These are phyloP conservation scores for Ramphastos sulfuratus DNA, from an alignment of 2,113 vertebrate species.

Conservation along the genomic window DNA sequence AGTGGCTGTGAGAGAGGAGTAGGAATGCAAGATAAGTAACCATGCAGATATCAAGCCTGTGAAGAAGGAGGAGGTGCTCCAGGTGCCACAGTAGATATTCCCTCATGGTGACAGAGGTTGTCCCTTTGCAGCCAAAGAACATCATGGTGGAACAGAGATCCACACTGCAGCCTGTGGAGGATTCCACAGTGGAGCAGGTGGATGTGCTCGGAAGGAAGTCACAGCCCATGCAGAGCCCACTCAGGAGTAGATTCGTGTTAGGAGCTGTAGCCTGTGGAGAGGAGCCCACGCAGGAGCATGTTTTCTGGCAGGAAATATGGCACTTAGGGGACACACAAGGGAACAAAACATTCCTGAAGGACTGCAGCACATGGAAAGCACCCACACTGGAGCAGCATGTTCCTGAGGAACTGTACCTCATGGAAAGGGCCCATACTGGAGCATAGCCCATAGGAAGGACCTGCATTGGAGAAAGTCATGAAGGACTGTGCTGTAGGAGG, in stretches of 20 bases:
- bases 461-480: accelerated
- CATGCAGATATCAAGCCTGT: background rate
- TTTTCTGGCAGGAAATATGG: background rate
- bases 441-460: background rate
- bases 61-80: background rate
- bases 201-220: background rate
- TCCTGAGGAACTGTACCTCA: background rate
- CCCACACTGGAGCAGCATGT: background rate
- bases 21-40: background rate
- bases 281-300: background rate
- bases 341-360: background rate
- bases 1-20: background rate
- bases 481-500: background rate
- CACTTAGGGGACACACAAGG: background rate
- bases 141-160: background rate
- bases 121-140: background rate
- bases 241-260: background rate
- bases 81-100: background rate
- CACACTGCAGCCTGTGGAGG: background rate
- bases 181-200: background rate
- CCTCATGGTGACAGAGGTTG: background rate
- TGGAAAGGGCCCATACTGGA: background rate
- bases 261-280: background rate
- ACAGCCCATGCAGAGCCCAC: background rate
- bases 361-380: background rate